These are phyloP conservation scores for Pachydiplax longipennis DNA, from an alignment of 2,888 invertebrate species.

Conservation along the genomic window DNA sequence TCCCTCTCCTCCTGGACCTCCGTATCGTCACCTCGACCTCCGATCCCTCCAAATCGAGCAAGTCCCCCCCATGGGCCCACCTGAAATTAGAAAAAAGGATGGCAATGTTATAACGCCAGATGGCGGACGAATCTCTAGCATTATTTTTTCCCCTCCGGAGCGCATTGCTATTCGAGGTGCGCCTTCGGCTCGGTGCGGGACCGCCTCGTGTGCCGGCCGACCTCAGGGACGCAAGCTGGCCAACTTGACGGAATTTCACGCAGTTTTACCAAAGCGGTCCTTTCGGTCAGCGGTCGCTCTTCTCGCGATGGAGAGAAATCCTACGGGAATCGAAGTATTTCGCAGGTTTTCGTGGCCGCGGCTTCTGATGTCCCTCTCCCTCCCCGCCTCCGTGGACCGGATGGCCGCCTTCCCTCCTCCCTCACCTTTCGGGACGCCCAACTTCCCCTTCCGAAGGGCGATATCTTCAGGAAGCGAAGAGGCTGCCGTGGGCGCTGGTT, in stretches of 20 bases:
- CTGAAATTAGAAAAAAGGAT: not conserved
- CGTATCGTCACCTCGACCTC: not conserved
- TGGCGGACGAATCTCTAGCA: not conserved
- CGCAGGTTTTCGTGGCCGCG: not conserved
- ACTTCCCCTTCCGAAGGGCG: not conserved
- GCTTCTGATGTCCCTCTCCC: not conserved
- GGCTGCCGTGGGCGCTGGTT: conserved; percentile 54
- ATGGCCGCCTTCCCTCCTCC: not conserved
- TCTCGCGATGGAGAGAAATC: not conserved
- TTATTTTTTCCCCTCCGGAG: not conserved
- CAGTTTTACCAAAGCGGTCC: too few species aligned
- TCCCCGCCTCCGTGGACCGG: not conserved
- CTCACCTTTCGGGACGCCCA: not conserved
- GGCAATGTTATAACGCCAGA: not conserved
- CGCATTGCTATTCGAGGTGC: not conserved
- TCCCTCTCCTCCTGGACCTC: not conserved
- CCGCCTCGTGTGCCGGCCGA: not conserved
- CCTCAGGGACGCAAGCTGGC: not conserved
- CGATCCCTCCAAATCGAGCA: not conserved
- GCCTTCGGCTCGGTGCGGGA: not conserved
- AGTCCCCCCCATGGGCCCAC: too few species aligned
- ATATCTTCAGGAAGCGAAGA: conserved; percentile 48
- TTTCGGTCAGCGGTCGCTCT: not conserved
- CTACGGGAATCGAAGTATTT: not conserved
- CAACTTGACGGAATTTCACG: not conserved